Conservation (phyloP, 2,797 vertebrate genomes). For the Melanotaenia boesemani region DNA sequence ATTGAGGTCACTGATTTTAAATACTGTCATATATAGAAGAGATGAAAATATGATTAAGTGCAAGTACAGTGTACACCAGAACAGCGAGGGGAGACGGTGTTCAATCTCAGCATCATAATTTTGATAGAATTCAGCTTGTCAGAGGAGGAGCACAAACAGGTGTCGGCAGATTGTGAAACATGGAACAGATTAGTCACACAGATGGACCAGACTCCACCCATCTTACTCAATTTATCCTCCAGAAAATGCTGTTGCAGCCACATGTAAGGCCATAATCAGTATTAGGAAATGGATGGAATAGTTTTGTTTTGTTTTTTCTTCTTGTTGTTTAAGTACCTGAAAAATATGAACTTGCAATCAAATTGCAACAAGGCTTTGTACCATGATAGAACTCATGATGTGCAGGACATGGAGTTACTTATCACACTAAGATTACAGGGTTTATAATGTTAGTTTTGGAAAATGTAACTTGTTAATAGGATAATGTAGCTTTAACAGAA, state of each 20-base stretch:
- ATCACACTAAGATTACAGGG: neutral
- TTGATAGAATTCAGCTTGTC: slow-evolving; percentile 68
- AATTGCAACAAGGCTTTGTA: neutral
- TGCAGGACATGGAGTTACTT: neutral
- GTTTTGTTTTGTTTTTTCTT: too few species aligned
- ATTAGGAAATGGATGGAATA: neutral
- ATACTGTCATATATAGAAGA: neutral
- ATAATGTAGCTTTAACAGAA: neutral
- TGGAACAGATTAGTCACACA: slow-evolving; percentile 43
- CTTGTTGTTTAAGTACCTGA: neutral
- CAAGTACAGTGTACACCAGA: neutral
- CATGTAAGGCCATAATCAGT: neutral
- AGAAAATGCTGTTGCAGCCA: neutral
- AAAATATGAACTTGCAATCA: neutral
- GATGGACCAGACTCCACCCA: slow-evolving; percentile 21
- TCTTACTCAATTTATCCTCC: neutral
- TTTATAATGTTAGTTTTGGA: neutral
- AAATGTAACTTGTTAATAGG: neutral
- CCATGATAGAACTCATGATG: neutral
- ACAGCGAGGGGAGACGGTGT: neutral
- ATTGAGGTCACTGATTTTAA: neutral
- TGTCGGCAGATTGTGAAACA: slow-evolving; percentile 62
- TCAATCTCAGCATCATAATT: slow-evolving; percentile 54
- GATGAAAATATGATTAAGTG: neutral
- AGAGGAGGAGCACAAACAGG: slow-evolving; percentile 53